Evolutionary conservation across 2,888 invertebrate genomes (phyloP).

Genomic region (Magallana nippona): DNA sequence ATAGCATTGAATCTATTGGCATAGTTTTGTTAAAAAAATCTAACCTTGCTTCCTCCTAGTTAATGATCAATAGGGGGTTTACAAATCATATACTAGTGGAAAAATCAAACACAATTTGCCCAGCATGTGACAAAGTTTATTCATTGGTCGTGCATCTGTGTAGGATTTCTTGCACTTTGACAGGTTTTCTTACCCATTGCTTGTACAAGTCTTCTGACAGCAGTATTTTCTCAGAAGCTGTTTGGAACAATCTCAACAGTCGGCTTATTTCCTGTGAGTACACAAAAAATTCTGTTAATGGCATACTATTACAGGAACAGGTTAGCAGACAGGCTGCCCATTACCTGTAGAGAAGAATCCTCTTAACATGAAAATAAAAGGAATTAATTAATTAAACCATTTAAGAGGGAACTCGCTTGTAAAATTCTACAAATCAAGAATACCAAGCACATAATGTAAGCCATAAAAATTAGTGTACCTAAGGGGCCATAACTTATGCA

Average conservation of each 20-base stretch:
- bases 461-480: constrained; percentile 4
- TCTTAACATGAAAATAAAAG: neutral
- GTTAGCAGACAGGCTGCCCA: neutral
- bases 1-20: too few species aligned
- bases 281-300: neutral
- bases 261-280: neutral
- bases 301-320: too few species aligned
- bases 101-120: neutral
- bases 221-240: constrained; percentile 3
- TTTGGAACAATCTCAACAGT: neutral
- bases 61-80: neutral
- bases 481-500: constrained; percentile 27
- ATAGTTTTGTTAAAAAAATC: too few species aligned
- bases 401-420: constrained; percentile 3
- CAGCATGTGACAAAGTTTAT: neutral
- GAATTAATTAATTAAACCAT: constrained; percentile 1
- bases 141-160: neutral
- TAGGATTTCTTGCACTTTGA: neutral
- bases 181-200: constrained; percentile 16
- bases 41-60: too few species aligned
- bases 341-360: neutral
- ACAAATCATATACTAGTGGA: too few species aligned
- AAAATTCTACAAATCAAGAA: neutral
- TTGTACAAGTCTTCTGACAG: constrained; percentile 12
- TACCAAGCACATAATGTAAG: neutral